Evolutionary conservation across 1,140 invertebrate genomes (phyloP), one percentile per base, ranked within the genome.

Genomic region (Cotesia glomerata): DNA sequence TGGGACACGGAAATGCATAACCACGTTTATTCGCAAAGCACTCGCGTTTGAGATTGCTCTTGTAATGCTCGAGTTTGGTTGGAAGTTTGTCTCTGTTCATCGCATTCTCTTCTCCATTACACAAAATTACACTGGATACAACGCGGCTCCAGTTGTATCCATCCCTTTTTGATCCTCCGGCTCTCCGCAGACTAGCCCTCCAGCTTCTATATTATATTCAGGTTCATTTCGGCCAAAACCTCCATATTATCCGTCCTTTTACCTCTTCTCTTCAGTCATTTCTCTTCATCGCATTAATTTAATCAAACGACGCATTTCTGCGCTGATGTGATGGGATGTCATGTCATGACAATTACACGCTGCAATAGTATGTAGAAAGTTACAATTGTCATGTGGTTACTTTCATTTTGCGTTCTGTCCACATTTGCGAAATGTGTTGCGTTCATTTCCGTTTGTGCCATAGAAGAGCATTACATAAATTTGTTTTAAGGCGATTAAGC

Each of bases 1-100:
- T 59, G 14, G 32, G 18, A 58, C 13, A 52, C 14, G 36, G 56
- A 72, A 72, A 72, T 72, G 64, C 64, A 72, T 72, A 72, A 72
- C 56, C 63, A n/a, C 56, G 36, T 72, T 72, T 72, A 72, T 70
- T 70, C 61, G 59, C 54, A 62, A 68, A 74, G 70, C 68, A 68
- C 36, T 74, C 62, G 62, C 52, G 68, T 74, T 74, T 66, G 49
- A 56, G 62, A 74, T 74, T 74, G 66, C 73, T 74, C 39, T 34
- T 66, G 73, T 70, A 74, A 74, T 74, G 52, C 67, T 62, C 14
- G 65, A 66, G 65, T 72, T 72, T 72, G 52, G 64, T 16, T 45
- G 11, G 34, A 36, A 35, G 52, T 34, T 45, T 68, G 66, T 54
- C 14, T 39, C 32, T 54, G 13, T 14, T 5, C 49, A 34, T 59